Evolutionary conservation across 2,888 invertebrate species (phyloP), one percentile per base, ranked within the genome.

Genomic region (Drosophila suboccidentalis): DNA sequence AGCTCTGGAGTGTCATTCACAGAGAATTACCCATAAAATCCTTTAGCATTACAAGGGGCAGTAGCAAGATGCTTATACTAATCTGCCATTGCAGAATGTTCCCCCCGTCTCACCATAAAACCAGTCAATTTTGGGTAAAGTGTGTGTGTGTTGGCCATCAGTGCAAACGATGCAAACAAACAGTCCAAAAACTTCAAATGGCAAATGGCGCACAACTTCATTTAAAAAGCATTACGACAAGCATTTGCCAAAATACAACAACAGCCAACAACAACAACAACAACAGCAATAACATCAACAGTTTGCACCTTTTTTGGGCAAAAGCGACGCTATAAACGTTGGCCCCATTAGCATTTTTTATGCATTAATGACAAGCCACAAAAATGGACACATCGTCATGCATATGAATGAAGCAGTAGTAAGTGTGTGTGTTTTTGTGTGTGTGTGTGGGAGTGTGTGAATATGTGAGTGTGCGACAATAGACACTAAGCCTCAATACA

Each of bases 321-420:
- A 69, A 74, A 82, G 80, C 85, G 69, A 59, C 71, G 78, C 80
- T 72, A 85, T 84, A 84, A 84, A 85, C 87, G 85, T 82, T 66
- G 74, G 60, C 78, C 72, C 84, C 84, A 87, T 84, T 84, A 87
- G 82, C 85, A 84, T 84, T 84, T 84, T 84, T 84, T 84, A 85
- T 84, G 87, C 87, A 84, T 84, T 85, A 84, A 84, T 84, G 84
- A 87, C 87, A 87, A 87, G 87, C 82, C 87, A 82, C 84, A 85
- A 87, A 87, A 84, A 84, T 84, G 84, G 87, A 87, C 83, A 87
- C 87, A 87, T 84, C 87, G 83, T 84, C 83, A 84, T 84, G 83
- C 83, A 84, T 84, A 84, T 84, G 87, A 84, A 84, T 84, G 87
- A 84, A 79, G 59, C 41, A 49, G 22, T 46, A 57, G 49, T 50